phyloP scores from a whole-genome alignment of 1,140 invertebrate genomes.

The Brachionus plicatilis region DNA sequence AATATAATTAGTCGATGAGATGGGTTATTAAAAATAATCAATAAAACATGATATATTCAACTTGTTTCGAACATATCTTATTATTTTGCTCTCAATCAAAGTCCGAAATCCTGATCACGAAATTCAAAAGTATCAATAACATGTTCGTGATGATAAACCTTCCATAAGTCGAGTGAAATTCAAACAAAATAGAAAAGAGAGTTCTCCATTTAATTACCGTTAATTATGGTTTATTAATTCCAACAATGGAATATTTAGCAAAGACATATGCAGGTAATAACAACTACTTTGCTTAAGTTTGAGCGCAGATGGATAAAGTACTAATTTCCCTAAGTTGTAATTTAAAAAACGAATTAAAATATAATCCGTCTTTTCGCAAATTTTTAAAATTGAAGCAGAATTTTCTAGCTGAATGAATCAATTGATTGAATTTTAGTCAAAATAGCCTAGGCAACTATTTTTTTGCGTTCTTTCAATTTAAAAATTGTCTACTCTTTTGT shows the following conservation, averaged over 20 bases:
- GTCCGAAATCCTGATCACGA: constrained; percentile 17
- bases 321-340: constrained; percentile 30
- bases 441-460: not conserved
- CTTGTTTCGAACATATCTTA: not conserved
- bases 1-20: not conserved
- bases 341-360: constrained; percentile 9
- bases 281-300: constrained; percentile 23
- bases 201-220: constrained; percentile 33
- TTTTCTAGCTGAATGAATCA: not conserved
- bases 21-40: constrained; percentile 1
- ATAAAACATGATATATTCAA: constrained; percentile 31
- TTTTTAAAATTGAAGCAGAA: not conserved
- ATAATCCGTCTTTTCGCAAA: not conserved
- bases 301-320: constrained; percentile 35
- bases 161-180: not conserved
- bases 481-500: not conserved
- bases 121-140: constrained; percentile 20
- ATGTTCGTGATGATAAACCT: constrained; percentile 26
- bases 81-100: constrained; percentile 32
- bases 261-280: constrained; percentile 24
- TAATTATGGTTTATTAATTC: constrained; percentile 37
- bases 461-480: not conserved
- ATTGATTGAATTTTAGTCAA: not conserved
- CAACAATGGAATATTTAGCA: not conserved
- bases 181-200: not conserved